These are phyloP conservation scores for Nestor notabilis DNA, from an alignment of 2,113 vertebrate genomes.

Conservation along the genomic window DNA sequence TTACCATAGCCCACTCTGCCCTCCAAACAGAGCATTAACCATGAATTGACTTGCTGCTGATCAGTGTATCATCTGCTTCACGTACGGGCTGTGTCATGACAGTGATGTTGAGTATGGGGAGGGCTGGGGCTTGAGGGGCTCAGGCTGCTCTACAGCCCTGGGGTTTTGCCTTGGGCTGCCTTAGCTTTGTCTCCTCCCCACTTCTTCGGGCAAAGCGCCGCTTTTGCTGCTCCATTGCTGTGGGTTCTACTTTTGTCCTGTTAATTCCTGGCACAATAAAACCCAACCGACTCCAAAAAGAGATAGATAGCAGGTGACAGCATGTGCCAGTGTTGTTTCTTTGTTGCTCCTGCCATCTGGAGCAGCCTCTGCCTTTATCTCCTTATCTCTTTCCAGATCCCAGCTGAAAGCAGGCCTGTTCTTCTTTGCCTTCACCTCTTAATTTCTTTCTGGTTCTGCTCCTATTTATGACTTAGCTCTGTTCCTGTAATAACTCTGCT, in stretches of 20 bases:
- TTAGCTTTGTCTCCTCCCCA: background rate
- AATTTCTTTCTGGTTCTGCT: background rate
- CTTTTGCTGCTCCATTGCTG: background rate
- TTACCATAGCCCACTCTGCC: background rate
- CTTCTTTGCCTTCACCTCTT: background rate
- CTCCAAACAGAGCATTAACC: background rate
- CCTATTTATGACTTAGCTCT: background rate
- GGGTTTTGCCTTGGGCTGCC: background rate
- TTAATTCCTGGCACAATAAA: background rate
- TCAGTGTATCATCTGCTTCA: background rate
- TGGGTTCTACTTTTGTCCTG: background rate
- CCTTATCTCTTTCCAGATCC: background rate
- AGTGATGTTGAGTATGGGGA: background rate
- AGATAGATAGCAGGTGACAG: background rate
- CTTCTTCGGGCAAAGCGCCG: rapidly evolving
- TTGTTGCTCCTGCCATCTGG: background rate
- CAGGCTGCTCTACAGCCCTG: background rate
- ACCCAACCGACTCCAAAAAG: background rate
- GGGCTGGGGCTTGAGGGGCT: background rate
- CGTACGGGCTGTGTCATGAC: rapidly evolving
- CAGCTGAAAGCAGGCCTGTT: background rate
- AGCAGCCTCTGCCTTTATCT: background rate
- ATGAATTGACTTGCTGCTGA: no score
- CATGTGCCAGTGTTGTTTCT: background rate
- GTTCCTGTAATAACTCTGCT: background rate